These are phyloP conservation scores for Chaetogeoica ovagalla DNA, from an alignment of 2,888 invertebrate genomes.

Conservation along the genomic window DNA sequence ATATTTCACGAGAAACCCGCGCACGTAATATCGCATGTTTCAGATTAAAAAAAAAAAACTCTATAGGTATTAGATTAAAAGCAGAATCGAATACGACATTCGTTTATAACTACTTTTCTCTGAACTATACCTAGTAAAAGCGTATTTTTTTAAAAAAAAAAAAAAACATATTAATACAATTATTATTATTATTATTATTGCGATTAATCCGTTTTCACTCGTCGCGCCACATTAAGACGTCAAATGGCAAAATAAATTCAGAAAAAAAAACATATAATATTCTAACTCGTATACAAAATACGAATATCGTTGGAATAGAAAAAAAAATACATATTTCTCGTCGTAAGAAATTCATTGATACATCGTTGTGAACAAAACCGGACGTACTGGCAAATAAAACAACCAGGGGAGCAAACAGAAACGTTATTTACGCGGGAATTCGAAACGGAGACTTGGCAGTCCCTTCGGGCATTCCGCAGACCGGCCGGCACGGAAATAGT, in stretches of 20 bases:
- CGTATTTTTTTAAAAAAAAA: no score
- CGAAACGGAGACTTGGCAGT: constrained; percentile 36
- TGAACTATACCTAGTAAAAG: no score
- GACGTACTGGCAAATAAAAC: constrained; percentile 28
- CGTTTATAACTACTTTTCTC: no score
- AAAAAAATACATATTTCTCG: neutral
- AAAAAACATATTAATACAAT: no score
- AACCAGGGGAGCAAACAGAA: constrained; percentile 1
- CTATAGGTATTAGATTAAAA: no score
- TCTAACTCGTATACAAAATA: neutral
- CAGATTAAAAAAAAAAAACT: no score
- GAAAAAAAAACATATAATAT: neutral
- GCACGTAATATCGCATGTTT: no score
- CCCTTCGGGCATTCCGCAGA: constrained; percentile 30
- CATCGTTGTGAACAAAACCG: neutral
- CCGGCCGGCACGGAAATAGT: constrained; percentile 38
- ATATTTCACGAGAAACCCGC: neutral
- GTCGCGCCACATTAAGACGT: no score
- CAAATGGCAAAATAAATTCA: neutral
- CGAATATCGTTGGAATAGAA: neutral
- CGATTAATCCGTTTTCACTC: no score
- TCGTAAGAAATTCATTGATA: neutral
- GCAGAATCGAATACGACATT: no score
- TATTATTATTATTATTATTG: no score
- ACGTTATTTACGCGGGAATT: constrained; percentile 35